Base-by-base conservation (phyloP, 2,888 invertebrate species). In the Electrophaes corylata region DNA sequence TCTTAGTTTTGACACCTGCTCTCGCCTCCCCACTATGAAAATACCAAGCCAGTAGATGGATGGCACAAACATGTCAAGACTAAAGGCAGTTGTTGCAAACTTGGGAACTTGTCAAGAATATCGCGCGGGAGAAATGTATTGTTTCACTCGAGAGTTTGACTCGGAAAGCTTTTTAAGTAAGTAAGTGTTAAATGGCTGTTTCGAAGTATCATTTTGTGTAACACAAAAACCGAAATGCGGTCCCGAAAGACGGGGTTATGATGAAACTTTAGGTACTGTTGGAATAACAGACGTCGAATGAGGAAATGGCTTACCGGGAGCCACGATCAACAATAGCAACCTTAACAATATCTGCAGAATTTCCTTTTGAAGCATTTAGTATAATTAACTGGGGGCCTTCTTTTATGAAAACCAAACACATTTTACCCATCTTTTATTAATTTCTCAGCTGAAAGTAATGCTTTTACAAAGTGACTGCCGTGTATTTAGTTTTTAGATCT, bases 1-100 rank as follows among this genome's bases (percentile, higher is more conserved):
- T 83, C 84, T 81, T 84, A 88, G 89, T 90, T 90, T 88, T 90
- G 91, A 90, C 91, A 91, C 91, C 91, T 89, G 90, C 86, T 86
- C 85, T 79, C 81, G 69, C 65, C 73, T 64, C 70, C 57, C 56
- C 59, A 65, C 71, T 78, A 79, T 75, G 81, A 81, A 79, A 80
- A 81, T 76, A 79, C 72, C 68, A 61, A 59, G 71, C 72, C 66
- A 62, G 73, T 73, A 79, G 86, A 89, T 86, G 79, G 85, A 89
- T 89, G 85, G 83, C 77, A 75, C 82, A 84, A 86, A 87, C 87
- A 87, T 78, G 87, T 84, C 84, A 81, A 74, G 76, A 83, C 79
- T 86, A 84, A 78, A 76, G 76, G 73, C 78, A 71, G 75, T 78
- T 76, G 79, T 81, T 81, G 73, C 73, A 72, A 85, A 87, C 73